Conservation (phyloP, 2,888 invertebrate genomes). For the Drosophila suboccidentalis region DNA sequence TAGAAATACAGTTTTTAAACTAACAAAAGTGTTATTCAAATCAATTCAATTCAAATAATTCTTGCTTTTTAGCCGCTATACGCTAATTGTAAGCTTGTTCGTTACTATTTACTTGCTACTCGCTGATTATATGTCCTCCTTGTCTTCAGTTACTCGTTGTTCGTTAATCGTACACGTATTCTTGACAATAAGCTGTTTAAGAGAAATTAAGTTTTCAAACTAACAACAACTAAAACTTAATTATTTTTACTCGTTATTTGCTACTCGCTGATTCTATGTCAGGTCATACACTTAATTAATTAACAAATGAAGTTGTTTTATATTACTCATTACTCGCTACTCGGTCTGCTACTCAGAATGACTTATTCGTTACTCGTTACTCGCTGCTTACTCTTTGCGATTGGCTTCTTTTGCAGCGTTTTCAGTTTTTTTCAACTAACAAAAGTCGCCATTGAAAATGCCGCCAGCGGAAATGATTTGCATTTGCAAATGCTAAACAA, state of each 20-base stretch:
- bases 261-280: neutral
- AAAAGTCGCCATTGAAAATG: constrained; percentile 18
- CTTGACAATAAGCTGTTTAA: too few species aligned
- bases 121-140: too few species aligned
- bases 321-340: constrained; percentile 1
- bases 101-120: constrained; percentile 32
- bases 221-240: neutral
- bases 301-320: too few species aligned
- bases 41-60: too few species aligned
- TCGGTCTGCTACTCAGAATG: neutral
- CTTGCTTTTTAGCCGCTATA: too few species aligned
- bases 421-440: constrained; percentile 1
- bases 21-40: too few species aligned
- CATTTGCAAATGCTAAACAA: constrained; percentile 46
- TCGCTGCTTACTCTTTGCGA: neutral
- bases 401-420: neutral
- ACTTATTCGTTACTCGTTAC: neutral
- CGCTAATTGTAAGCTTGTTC: constrained; percentile 11
- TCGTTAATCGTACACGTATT: too few species aligned
- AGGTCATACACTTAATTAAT: neutral
- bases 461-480: constrained; percentile 62
- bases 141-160: too few species aligned
- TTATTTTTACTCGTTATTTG: neutral
- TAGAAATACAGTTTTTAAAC: neutral
- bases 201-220: neutral